Conservation (phyloP, 2,113 vertebrate genomes). For the Sinocyclocheilus maitianheensis region DNA sequence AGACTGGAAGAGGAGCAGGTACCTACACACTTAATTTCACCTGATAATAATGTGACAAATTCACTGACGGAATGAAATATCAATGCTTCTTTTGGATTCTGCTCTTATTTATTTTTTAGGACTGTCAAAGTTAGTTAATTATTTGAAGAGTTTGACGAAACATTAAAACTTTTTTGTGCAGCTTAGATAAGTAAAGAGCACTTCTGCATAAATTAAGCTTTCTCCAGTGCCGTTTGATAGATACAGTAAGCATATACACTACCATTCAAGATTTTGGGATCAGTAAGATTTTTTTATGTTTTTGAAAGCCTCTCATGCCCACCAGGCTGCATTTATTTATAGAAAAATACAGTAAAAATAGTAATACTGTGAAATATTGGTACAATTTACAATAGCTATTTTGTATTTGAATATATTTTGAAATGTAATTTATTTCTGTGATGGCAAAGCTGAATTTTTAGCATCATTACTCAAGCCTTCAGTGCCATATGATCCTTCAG, state of each 20-base stretch:
- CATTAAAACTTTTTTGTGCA: not conserved
- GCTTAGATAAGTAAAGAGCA: not conserved
- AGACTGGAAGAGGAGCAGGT: slow-evolving; percentile 88
- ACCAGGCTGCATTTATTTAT: too few species aligned
- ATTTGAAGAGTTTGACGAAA: not conserved
- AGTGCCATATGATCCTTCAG: not conserved
- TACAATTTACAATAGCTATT: too few species aligned
- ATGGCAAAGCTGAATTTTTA: too few species aligned
- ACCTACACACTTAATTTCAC: not conserved
- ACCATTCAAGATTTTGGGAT: too few species aligned
- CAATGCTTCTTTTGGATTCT: not conserved
- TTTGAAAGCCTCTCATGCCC: too few species aligned
- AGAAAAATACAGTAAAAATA: too few species aligned
- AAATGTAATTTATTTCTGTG: too few species aligned
- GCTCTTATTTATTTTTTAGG: not conserved
- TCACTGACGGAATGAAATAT: not conserved
- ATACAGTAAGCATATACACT: too few species aligned
- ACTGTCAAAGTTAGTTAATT: not conserved
- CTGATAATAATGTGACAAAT: not conserved
- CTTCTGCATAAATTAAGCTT: not conserved
- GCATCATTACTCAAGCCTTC: too few species aligned
- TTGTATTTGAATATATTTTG: too few species aligned
- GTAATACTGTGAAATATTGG: too few species aligned
- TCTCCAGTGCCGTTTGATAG: not conserved
- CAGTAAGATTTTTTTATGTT: too few species aligned